Evolutionary conservation across 1,140 invertebrate species (phyloP), one percentile per base, ranked within the genome.

Genomic region (Zaprionus gabonicus): DNA sequence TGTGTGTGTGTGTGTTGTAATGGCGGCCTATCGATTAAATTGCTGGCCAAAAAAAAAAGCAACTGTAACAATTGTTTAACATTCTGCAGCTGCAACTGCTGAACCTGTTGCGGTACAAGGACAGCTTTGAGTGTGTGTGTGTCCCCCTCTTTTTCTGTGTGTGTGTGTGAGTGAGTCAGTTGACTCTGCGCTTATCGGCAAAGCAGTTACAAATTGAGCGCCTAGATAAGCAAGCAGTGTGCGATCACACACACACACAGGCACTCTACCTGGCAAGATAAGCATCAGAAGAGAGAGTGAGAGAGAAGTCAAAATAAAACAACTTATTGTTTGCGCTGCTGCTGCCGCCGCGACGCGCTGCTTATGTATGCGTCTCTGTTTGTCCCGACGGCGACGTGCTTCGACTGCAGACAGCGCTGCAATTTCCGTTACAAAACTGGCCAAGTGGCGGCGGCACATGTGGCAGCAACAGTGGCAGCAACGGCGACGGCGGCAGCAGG

Each of bases 371-470:
- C 74, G 74, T 72, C 31, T 31, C 31, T 34, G 31, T 34, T 34
- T 34, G 31, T 34, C 31, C 31, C 31, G 31, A 34, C 31, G 31
- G 31, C 31, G 67, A 88, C 85, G 81, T 87, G 84, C 64, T 78
- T 78, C 68, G 78, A 76, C 72, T 90, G 56, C 67, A 67, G 68
- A 72, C 62, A 78, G 74, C 34, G 41, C 62, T 67, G 28, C 75
- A 90, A 90, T 88, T 88, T 88, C 84, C 84, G 84, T 88, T 88
- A 90, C 84, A 87, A 88, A 87, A 78, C 81, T 90, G 85, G 76
- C 78, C 78, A 74, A 78, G 75, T 64, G 55, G 78, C n/a, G 75
- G 57, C n/a, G 12, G 46, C 68, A 76, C 78, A 81, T 72, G 63
- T 67, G 76, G 44, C 57, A 63, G 46, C 58, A 27, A 56, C 46